These are phyloP conservation scores for Sitta europaea DNA, from an alignment of 2,113 vertebrate species.

Conservation along the genomic window DNA sequence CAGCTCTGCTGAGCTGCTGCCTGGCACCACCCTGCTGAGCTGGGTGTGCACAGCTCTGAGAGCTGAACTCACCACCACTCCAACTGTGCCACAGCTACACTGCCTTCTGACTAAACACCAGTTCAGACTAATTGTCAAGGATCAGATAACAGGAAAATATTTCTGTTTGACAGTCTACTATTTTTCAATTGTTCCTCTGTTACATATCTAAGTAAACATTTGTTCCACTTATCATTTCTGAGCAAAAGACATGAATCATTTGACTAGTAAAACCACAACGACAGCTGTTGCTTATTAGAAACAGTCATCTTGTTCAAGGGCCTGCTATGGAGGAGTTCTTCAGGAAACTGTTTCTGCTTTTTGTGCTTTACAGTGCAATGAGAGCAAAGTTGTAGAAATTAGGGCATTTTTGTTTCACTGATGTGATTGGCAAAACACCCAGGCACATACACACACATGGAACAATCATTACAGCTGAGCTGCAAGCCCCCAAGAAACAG, in stretches of 20 bases:
- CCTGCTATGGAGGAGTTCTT: slow-evolving; percentile 68
- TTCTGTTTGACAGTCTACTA: slow-evolving; percentile 71
- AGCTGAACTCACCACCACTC: background rate
- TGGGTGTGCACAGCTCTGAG: accelerated
- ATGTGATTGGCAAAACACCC: slow-evolving; percentile 2
- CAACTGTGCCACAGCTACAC: background rate
- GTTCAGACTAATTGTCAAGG: slow-evolving; percentile 66
- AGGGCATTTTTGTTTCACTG: slow-evolving; percentile 29
- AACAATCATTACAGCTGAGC: background rate
- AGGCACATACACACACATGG: background rate
- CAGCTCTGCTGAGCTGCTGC: background rate
- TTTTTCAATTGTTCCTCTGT: slow-evolving; percentile 77
- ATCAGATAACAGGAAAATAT: slow-evolving; percentile 73
- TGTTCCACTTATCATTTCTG: slow-evolving; percentile 86
- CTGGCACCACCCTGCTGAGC: background rate
- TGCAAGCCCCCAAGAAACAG: slow-evolving; percentile 1
- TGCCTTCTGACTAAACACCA: slow-evolving; percentile 22
- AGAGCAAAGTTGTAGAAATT: slow-evolving; percentile 50
- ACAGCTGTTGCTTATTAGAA: slow-evolving; percentile 84
- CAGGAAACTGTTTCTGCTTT: slow-evolving; percentile 67
- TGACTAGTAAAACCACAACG: slow-evolving; percentile 75
- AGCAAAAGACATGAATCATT: slow-evolving; percentile 85
- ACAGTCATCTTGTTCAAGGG: slow-evolving; percentile 74
- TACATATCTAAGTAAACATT: slow-evolving; percentile 84
- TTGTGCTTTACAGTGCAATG: slow-evolving; percentile 32